These are phyloP conservation scores for Hypercompe scribonia DNA, from an alignment of 2,888 invertebrate species.

Conservation along the genomic window DNA sequence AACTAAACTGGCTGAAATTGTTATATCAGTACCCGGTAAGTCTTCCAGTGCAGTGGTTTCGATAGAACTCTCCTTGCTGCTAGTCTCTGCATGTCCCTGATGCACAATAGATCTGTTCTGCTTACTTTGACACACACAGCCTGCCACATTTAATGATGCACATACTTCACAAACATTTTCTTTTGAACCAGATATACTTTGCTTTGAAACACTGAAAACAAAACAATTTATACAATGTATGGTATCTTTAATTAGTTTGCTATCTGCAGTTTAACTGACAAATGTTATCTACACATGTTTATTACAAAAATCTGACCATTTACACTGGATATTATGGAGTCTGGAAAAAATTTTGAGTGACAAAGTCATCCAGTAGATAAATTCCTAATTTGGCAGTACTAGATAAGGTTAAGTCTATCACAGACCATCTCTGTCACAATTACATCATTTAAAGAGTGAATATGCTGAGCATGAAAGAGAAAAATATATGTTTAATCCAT, in stretches of 20 bases:
- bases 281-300: not conserved
- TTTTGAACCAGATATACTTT: constrained; percentile 42
- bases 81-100: constrained; percentile 49
- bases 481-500: not conserved
- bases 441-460: not conserved
- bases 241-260: not conserved
- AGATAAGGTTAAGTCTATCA: not conserved
- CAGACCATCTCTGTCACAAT: not conserved
- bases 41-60: constrained; percentile 77
- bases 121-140: constrained; percentile 64
- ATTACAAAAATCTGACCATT: not conserved
- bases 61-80: constrained; percentile 60
- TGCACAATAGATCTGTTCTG: constrained; percentile 27
- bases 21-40: constrained; percentile 70
- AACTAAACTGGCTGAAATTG: not conserved
- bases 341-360: not conserved
- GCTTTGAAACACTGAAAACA: constrained; percentile 54
- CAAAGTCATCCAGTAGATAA: not conserved
- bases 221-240: not conserved
- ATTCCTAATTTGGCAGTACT: not conserved
- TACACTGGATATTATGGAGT: not conserved
- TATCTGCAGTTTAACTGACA: not conserved
- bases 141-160: constrained; percentile 52
- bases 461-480: not conserved
- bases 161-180: constrained; percentile 65